A percentile compares a stretch with the other conserved stretches of the same genome.
These are phyloP conservation scores for Helicoverpa armigera DNA, from an alignment of 1,140 invertebrate species.

Conservation along the genomic window DNA sequence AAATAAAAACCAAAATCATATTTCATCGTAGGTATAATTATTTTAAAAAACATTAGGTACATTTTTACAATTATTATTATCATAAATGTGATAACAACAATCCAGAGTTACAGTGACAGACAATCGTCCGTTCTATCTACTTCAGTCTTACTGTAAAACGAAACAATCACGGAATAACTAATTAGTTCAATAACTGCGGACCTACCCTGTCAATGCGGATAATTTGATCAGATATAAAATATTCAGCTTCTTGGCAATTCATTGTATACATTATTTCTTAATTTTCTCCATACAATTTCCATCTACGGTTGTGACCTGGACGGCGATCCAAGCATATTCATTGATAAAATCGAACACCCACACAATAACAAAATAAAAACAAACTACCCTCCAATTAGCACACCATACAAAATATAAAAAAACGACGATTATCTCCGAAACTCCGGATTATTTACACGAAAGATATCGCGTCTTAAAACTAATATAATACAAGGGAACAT, in stretches of 20 bases:
- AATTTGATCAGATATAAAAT: constrained; percentile 17
- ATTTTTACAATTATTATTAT: constrained; percentile 73
- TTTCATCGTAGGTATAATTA: constrained; percentile 73
- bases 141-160: constrained; percentile 66
- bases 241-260: not conserved
- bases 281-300: not conserved
- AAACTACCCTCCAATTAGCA: not conserved
- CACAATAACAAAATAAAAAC: constrained; percentile 6
- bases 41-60: constrained; percentile 79
- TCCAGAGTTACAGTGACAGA: constrained; percentile 74
- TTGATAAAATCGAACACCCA: not conserved
- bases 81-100: constrained; percentile 70
- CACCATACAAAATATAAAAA: constrained; percentile 44
- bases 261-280: not conserved
- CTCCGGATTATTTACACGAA: constrained; percentile 69
- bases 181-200: not conserved
- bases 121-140: constrained; percentile 44
- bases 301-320: not conserved
- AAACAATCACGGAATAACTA: constrained; percentile 32
- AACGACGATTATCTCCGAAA: constrained; percentile 62
- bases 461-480: constrained; percentile 57
- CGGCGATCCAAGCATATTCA: constrained; percentile 2
- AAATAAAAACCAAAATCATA: constrained; percentile 51
- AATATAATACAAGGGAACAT: constrained; percentile 65
- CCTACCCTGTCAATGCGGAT: not conserved